Evolutionary conservation across 2,113 vertebrate genomes (phyloP), one percentile per base, ranked within the genome.

Genomic region (Crotophaga sulcirostris): DNA sequence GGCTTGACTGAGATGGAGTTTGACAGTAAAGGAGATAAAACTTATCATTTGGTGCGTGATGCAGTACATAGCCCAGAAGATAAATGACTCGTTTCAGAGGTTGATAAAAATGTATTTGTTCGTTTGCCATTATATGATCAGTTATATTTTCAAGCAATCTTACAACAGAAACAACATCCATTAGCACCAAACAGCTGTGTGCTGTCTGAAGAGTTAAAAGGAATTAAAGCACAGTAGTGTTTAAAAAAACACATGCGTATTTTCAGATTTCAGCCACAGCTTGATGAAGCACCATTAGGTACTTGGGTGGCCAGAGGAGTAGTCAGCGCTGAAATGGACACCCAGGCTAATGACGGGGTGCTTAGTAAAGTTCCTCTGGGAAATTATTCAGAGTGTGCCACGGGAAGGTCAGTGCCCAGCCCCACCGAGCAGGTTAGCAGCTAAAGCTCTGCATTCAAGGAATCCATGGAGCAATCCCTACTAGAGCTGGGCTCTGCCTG

Each of bases 1-100:
- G 72, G 64, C 90, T 96, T 95, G 86, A 95, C 93, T 89, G 95
- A 94, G 96, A 98, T 97, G 96, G 94, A 97, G 91, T 92, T 97
- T 98, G 97, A 98, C 98, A 98, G 96, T 94, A 97, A 96, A 97
- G 97, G 92, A 97, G 96, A 94, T 97, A 97, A 97, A 97, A 87
- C 78, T 92, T 97, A 98, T 97, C 97, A 68, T 97, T 96, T 97
- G 97, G 97, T 97, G 97, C 91, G 90, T 89, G 94, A 98, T 97
- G 97, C 96, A 93, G 79, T 97, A 77, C 81, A 73, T 95, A 97
- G 96, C 76, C 59, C 64, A n/a, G 56, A 94, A 96, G 95, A 97
- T 84, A 87, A 96, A 98, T 69, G 81, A 31, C 33, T 97, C 72
- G 84, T 97, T 97, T 97, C 87, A 94, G 97, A 97, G 95, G 76